phyloP scores from a whole-genome alignment of 2,888 invertebrate genomes.

The Salpingus planirostris region DNA sequence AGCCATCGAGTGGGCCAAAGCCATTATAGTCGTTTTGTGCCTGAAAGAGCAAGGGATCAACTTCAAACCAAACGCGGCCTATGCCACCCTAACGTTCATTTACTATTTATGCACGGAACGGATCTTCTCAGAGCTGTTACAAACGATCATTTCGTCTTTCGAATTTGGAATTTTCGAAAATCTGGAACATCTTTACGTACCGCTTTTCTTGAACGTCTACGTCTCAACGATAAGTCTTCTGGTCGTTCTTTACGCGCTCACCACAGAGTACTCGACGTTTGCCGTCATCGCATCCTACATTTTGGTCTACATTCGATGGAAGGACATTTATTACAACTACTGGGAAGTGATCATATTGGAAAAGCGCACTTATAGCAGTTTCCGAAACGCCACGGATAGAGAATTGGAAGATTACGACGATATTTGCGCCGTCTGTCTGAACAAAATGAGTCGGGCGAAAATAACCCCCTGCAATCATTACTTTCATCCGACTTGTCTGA shows the following conservation, averaged over 20 bases:
- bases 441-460: constrained; percentile 58
- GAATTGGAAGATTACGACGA: constrained; percentile 63
- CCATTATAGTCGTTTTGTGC: constrained; percentile 50
- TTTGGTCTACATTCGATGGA: constrained; percentile 33
- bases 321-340: constrained; percentile 34
- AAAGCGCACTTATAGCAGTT: constrained; percentile 30
- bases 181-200: constrained; percentile 60
- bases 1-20: constrained; percentile 70
- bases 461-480: constrained; percentile 72
- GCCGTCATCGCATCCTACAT: constrained; percentile 31
- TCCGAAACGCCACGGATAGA: constrained; percentile 49
- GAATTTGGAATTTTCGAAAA: constrained; percentile 57
- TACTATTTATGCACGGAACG: constrained; percentile 66
- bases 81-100: constrained; percentile 53
- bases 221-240: constrained; percentile 38
- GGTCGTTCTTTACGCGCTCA: constrained; percentile 2
- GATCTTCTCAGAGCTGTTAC: constrained; percentile 56
- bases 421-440: constrained; percentile 70
- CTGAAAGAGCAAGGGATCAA: constrained; percentile 64
- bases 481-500: constrained; percentile 68
- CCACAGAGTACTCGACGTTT: constrained; percentile 2
- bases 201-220: constrained; percentile 51
- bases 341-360: constrained; percentile 30
- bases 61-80: constrained; percentile 56
- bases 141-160: constrained; percentile 47